Base-by-base conservation (phyloP, 1,140 invertebrate genomes). In the Papilio dardanus region DNA sequence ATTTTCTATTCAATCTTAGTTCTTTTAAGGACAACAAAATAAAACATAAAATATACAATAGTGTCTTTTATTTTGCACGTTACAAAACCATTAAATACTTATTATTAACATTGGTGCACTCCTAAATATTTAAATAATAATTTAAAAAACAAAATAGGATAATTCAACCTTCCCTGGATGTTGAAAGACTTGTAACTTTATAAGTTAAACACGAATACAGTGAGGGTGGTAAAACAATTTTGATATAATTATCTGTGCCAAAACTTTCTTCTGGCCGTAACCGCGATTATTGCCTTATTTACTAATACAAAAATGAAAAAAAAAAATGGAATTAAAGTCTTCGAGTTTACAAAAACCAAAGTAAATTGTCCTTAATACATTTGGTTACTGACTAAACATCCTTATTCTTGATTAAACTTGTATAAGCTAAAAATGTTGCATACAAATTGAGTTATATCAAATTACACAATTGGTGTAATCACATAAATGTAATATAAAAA, bases 401-500 rank as follows among this genome's bases (percentile, higher is more conserved):
- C 37, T 21, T 50, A 50, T 21, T 19, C 19, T 50, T 50, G 21
- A 21, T 21, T n/a, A n/a, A n/a, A n/a, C n/a, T n/a, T n/a, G 21
- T 54, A 54, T 1, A 54, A 54, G 50, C 24, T 54, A 54, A 24
- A 24, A 54, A 16, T 54, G 10, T 21, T 54, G 7, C 21, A 54
- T 54, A 54, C 10, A 24, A 24, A 24, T n/a, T n/a, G n/a, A 54
- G 50, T 54, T 54, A 24, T 54, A 6, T 54, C 0, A 46, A 24
- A 54, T 67, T 62, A 73, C 24, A 75, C 16, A 35, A 66, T 65
- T 62, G 65, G 16, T 46, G 33, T 10, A 40, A 50, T n/a, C 5
- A 69, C 50, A 80, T 71, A 81, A 77, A 91, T 81, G 58, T 81
- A 89, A 80, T 87, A 90, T 80, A 80, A 28, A 76, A 76, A 75